These are phyloP conservation scores for Aphaenogaster floridana DNA, from an alignment of 1,140 invertebrate genomes.

Conservation along the genomic window DNA sequence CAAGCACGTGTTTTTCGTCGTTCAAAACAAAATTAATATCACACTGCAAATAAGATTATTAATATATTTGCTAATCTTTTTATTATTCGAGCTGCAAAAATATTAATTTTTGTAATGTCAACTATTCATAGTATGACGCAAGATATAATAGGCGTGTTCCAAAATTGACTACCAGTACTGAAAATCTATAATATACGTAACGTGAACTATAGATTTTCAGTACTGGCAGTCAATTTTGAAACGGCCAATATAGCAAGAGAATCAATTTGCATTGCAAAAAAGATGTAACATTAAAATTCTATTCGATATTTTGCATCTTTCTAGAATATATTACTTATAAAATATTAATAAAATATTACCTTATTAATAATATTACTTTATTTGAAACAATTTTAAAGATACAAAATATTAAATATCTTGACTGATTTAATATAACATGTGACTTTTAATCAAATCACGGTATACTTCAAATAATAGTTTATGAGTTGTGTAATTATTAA, in stretches of 20 bases:
- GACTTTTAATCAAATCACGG: not conserved
- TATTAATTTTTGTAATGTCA: not conserved
- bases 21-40: not conserved
- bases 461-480: not conserved
- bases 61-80: not conserved
- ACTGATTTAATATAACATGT: not conserved
- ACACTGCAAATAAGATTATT: not conserved
- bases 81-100: not conserved
- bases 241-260: not conserved
- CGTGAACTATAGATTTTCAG: no score
- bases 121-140: not conserved
- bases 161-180: no score
- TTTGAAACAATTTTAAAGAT: not conserved
- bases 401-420: not conserved
- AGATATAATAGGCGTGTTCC: not conserved
- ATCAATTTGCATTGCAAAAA: not conserved
- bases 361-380: not conserved
- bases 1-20: not conserved
- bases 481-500: not conserved
- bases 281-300: not conserved
- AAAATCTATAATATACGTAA: no score
- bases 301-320: not conserved
- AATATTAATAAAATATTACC: no score
- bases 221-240: no score
- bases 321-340: not conserved